These are phyloP conservation scores for Nothobranchius furzeri DNA, from an alignment of 2,113 vertebrate species.

Conservation along the genomic window DNA sequence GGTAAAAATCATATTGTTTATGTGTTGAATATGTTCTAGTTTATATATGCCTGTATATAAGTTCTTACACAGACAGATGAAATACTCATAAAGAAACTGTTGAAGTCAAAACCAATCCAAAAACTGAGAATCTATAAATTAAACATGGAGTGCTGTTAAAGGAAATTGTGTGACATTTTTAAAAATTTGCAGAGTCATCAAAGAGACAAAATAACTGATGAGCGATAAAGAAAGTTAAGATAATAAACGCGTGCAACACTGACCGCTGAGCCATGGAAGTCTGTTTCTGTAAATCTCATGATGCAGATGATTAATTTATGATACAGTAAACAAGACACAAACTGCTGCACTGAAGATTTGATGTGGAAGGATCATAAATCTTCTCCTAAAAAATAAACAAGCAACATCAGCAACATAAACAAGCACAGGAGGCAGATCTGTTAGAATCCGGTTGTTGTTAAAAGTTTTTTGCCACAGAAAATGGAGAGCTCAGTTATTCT, in stretches of 20 bases:
- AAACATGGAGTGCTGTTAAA: not conserved
- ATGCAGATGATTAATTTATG: conserved; percentile 23
- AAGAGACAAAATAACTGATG: not conserved
- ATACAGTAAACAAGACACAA: conserved; percentile 3
- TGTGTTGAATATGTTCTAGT: no score
- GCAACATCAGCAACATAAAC: not conserved
- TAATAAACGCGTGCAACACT: not conserved
- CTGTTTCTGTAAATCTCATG: not conserved
- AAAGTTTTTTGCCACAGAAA: not conserved
- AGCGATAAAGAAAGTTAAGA: not conserved
- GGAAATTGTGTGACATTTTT: not conserved
- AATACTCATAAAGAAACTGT: no score
- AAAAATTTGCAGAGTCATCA: not conserved
- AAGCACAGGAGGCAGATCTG: not conserved
- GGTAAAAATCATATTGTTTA: not conserved
- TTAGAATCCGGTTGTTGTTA: not conserved
- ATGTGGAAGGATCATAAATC: not conserved
- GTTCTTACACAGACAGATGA: no score
- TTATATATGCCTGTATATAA: no score
- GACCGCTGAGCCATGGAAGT: not conserved
- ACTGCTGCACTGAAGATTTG: not conserved
- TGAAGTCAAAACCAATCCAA: no score
- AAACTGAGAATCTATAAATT: no score
- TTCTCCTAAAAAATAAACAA: not conserved
- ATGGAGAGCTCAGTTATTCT: conserved; percentile 1